These are phyloP conservation scores for Crotalus helleri DNA, from an alignment of 2,113 vertebrate genomes.

Conservation along the genomic window DNA sequence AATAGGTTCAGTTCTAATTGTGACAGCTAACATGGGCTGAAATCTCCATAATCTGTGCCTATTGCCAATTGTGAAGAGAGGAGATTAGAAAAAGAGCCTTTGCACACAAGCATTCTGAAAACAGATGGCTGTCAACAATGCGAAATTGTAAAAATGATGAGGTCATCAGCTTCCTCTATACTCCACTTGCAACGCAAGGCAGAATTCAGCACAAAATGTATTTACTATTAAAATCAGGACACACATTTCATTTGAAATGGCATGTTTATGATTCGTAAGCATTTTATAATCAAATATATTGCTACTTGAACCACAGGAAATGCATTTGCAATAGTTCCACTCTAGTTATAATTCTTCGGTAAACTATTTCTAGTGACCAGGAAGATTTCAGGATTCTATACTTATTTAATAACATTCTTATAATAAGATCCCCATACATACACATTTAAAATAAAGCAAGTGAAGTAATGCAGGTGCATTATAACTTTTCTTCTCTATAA, in stretches of 20 bases:
- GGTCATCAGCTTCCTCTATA: neutral
- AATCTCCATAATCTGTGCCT: neutral
- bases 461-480: conserved; percentile 3
- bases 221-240: conserved; percentile 11
- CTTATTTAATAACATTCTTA: conserved; percentile 40
- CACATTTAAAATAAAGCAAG: conserved; percentile 26
- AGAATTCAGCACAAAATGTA: conserved; percentile 9
- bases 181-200: neutral
- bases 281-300: conserved; percentile 31
- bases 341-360: conserved; percentile 4
- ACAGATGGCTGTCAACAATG: neutral
- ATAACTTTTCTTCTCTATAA: conserved; percentile 33
- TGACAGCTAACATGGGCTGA: neutral
- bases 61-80: neutral
- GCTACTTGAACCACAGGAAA: conserved; percentile 33
- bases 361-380: neutral
- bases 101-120: neutral
- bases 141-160: neutral
- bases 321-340: neutral
- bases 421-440: neutral
- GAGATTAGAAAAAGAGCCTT: neutral
- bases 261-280: conserved; percentile 15
- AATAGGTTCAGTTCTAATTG: neutral
- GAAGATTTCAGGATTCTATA: neutral
- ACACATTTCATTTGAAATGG: conserved; percentile 23